phyloP scores from a whole-genome alignment of 1,140 invertebrate species.

The Sitodiplosis mosellana region DNA sequence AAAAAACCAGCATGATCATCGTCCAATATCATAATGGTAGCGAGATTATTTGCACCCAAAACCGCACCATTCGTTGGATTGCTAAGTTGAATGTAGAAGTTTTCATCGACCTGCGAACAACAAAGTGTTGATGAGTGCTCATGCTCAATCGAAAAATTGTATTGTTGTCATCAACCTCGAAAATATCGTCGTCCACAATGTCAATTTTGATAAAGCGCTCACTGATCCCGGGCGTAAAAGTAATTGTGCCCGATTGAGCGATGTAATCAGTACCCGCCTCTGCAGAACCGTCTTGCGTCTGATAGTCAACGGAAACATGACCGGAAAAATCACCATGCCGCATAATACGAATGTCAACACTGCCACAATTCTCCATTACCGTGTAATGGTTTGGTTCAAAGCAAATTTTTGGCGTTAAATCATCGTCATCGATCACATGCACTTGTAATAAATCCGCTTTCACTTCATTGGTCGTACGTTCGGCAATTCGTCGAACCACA shows the following conservation, averaged over 20 bases:
- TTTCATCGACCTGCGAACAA: too few relatives aligned
- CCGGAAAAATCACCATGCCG: slow-evolving; percentile 55
- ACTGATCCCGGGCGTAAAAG: slow-evolving; percentile 63
- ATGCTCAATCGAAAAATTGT: too few relatives aligned
- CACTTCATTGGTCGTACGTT: slow-evolving; percentile 53
- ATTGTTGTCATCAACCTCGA: slow-evolving; percentile 91
- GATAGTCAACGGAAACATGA: slow-evolving; percentile 68
- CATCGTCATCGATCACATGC: not conserved
- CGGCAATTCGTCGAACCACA: slow-evolving; percentile 64
- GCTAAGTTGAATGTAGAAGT: slow-evolving; percentile 68
- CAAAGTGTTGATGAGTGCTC: too few relatives aligned
- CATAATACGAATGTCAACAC: slow-evolving; percentile 69
- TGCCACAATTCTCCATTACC: slow-evolving; percentile 89
- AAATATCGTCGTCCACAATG: slow-evolving; percentile 92
- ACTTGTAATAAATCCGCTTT: slow-evolving; percentile 43
- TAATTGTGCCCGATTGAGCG: slow-evolving; percentile 60
- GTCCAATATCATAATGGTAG: slow-evolving; percentile 91
- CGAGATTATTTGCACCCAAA: slow-evolving; percentile 59
- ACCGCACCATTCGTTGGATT: slow-evolving; percentile 40
- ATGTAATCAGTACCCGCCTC: slow-evolving; percentile 84
- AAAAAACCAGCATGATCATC: slow-evolving; percentile 95
- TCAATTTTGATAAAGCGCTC: slow-evolving; percentile 59
- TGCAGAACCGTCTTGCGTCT: slow-evolving; percentile 88
- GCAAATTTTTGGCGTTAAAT: slow-evolving; percentile 46
- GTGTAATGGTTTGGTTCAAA: slow-evolving; percentile 93